Conservation (phyloP, 2,797 vertebrate species). For the Manis pentadactyla region DNA sequence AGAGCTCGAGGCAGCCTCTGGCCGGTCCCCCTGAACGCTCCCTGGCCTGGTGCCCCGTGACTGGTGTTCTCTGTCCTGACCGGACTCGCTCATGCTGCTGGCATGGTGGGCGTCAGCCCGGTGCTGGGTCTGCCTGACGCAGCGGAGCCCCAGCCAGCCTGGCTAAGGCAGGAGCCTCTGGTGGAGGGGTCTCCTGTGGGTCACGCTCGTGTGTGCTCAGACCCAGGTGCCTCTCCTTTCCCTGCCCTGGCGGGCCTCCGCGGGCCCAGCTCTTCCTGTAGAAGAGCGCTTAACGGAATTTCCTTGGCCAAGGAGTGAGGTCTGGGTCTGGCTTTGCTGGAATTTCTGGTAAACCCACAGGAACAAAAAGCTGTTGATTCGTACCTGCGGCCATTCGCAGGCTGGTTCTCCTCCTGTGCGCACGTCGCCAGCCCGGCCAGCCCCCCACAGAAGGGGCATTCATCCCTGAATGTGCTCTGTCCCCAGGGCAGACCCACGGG, state of each 20-base stretch:
- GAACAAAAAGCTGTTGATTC: conserved; percentile 79
- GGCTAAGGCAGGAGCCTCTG: too few species aligned
- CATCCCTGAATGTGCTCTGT: conserved; percentile 57
- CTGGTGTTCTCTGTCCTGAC: conserved; percentile 40
- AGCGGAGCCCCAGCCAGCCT: not conserved
- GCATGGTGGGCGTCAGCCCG: not conserved
- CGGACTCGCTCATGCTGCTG: not conserved
- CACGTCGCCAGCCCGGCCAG: not conserved
- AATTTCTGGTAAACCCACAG: conserved; percentile 54
- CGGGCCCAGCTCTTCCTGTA: not conserved
- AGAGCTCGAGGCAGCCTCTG: too few species aligned
- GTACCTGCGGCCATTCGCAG: conserved; percentile 62
- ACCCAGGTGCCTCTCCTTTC: not conserved
- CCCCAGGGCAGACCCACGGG: conserved; percentile 94
- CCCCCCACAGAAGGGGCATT: conserved; percentile 74
- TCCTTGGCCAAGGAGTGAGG: conserved; percentile 35
- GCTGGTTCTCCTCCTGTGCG: not conserved
- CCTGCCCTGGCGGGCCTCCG: not conserved
- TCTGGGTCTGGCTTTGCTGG: conserved; percentile 58
- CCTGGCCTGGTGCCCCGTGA: not conserved
- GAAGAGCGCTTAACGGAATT: conserved; percentile 39
- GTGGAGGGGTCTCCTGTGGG: too few species aligned
- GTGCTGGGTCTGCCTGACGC: not conserved
- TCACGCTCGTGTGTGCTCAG: too few species aligned
- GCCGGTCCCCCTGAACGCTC: fast-evolving